Evolutionary conservation across 2,113 vertebrate species (phyloP), one percentile per base, ranked within the genome.

Genomic region (Engystomops pustulosus): DNA sequence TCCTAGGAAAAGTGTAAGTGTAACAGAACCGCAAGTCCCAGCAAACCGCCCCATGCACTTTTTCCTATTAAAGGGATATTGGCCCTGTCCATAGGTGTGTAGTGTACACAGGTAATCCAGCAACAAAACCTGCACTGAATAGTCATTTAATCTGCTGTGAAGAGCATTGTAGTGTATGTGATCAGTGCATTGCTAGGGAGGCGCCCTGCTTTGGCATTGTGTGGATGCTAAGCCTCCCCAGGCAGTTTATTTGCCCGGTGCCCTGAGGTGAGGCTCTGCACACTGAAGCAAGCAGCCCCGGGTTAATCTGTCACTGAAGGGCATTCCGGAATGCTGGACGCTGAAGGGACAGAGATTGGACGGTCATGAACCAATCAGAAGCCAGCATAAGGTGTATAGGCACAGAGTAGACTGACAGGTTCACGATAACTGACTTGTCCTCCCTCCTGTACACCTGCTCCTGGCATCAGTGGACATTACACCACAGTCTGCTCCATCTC

Each of bases 291-390:
- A 32, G 55, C 70, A 85, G 79, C 17, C 0, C n/a, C 0, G 49
- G 25, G 41, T 44, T 17, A 47, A 75, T 53, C 4, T 76, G 55
- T 41, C 6, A 20, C 5, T 0, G 41, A 27, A 76, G 7, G 20
- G 10, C 2, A 23, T 1, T 0, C 1, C 41, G 71, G 60, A 72
- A 44, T 18, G 65, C n/a, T 18, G 2, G 8, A 2, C 17, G 1
- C 72, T 69, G 71, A 44, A 34, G 70, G 79, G 88, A 77, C 88
- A 85, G 78, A 25, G 85, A 88, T 83, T 87, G 79, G 81, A 15
- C 17, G 2, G 10, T 7, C 5, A 11, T 32, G 1, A 67, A 51
- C 87, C 86, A 85, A 49, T 86, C 60, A 78, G 80, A 7, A 7
- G 11, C 12, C 12, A 3, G 44, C 60, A 53, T 34, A 51, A 20